These are phyloP conservation scores for Odontocerum albicorne DNA, from an alignment of 2,888 invertebrate species.

Conservation along the genomic window DNA sequence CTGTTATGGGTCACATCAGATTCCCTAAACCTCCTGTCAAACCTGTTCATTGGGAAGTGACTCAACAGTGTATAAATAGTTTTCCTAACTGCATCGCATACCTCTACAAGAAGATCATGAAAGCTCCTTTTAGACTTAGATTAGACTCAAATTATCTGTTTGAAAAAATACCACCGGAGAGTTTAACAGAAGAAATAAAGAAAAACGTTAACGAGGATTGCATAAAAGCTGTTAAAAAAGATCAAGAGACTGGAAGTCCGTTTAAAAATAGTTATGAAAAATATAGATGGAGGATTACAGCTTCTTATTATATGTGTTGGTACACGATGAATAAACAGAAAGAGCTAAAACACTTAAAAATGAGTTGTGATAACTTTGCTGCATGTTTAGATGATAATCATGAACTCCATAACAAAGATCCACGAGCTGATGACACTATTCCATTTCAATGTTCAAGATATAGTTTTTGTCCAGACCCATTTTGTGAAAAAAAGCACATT, in stretches of 20 bases:
- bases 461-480: slow-evolving; percentile 69
- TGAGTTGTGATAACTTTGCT: slow-evolving; percentile 64
- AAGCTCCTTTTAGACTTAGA: slow-evolving; percentile 49
- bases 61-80: slow-evolving; percentile 54
- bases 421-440: slow-evolving; percentile 57
- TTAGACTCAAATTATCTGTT: slow-evolving; percentile 57
- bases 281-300: slow-evolving; percentile 64
- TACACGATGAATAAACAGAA: slow-evolving; percentile 60
- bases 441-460: slow-evolving; percentile 63
- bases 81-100: slow-evolving; percentile 61
- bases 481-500: slow-evolving; percentile 58
- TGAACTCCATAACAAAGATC: slow-evolving; percentile 53
- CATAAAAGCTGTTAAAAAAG: slow-evolving; percentile 46
- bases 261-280: slow-evolving; percentile 60
- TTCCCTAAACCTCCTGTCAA: slow-evolving; percentile 60
- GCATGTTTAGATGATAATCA: slow-evolving; percentile 53
- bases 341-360: slow-evolving; percentile 55
- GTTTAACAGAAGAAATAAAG: neutral
- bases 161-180: neutral
- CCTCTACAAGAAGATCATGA: slow-evolving; percentile 47
- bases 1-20: slow-evolving; percentile 43
- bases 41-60: slow-evolving; percentile 62
- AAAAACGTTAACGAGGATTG: slow-evolving; percentile 51
- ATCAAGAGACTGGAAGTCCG: slow-evolving; percentile 52
- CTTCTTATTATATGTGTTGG: slow-evolving; percentile 70